Conservation (phyloP, 2,888 invertebrate genomes). For the Beris chalybata region DNA sequence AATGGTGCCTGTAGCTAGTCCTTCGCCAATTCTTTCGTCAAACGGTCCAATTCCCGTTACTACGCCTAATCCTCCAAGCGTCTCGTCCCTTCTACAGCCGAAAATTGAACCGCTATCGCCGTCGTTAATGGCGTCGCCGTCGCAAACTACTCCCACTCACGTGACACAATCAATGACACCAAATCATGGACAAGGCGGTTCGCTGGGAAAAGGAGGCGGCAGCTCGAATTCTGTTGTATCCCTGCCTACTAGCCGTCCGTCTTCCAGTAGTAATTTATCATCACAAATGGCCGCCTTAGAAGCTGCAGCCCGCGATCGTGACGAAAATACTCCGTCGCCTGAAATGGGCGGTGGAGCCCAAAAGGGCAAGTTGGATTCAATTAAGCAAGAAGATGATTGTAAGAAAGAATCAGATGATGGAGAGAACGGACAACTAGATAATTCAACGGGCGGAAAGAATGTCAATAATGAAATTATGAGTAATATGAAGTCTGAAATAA, state of each 20-base stretch:
- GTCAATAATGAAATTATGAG: constrained; percentile 67
- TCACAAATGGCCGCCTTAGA: constrained; percentile 74
- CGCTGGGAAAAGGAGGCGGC: constrained; percentile 47
- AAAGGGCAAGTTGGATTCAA: constrained; percentile 67
- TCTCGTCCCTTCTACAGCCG: constrained; percentile 60
- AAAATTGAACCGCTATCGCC: constrained; percentile 63
- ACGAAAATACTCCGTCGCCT: constrained; percentile 66
- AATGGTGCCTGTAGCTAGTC: constrained; percentile 59
- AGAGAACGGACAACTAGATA: constrained; percentile 54
- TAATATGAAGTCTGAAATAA: constrained; percentile 61
- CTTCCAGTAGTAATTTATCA: constrained; percentile 62
- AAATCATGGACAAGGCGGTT: constrained; percentile 15
- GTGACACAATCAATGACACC: constrained; percentile 41
- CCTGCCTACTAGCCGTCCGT: constrained; percentile 46
- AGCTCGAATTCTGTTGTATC: constrained; percentile 41
- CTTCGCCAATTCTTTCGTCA: constrained; percentile 56
- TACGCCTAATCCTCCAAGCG: constrained; percentile 64
- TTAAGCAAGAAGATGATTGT: constrained; percentile 68
- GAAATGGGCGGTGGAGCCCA: constrained; percentile 53
- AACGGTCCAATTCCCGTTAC: constrained; percentile 59
- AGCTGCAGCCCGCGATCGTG: constrained; percentile 68
- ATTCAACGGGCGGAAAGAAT: constrained; percentile 59
- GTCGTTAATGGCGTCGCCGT: constrained; percentile 54
- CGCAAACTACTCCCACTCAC: constrained; percentile 45
- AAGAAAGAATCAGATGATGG: constrained; percentile 68